These are phyloP conservation scores for Yponomeuta plumbellus DNA, from an alignment of 2,888 invertebrate species.

Conservation along the genomic window DNA sequence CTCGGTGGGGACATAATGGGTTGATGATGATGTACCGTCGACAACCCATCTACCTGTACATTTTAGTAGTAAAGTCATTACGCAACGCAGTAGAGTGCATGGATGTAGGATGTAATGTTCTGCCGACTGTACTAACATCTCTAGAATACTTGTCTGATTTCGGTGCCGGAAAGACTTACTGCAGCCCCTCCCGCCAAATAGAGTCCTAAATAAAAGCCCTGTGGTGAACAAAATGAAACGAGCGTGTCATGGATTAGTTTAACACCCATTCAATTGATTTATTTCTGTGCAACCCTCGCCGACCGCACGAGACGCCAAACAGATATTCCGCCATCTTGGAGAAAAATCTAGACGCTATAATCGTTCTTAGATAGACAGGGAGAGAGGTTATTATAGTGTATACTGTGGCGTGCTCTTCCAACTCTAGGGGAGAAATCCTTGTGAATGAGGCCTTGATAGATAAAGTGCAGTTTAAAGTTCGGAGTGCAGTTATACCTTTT, in stretches of 20 bases:
- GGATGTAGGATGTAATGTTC: too few relatives aligned
- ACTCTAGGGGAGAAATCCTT: neutral
- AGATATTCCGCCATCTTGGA: conserved; percentile 15
- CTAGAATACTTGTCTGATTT: too few relatives aligned
- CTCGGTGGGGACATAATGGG: too few relatives aligned
- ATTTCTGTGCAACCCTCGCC: conserved; percentile 41
- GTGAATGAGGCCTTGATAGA: neutral
- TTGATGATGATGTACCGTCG: too few relatives aligned
- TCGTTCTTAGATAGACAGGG: neutral
- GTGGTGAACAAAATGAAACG: conserved; percentile 39
- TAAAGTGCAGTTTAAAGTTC: neutral
- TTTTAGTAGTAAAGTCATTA: too few relatives aligned
- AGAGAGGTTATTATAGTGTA: neutral
- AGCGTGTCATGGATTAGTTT: conserved; percentile 47
- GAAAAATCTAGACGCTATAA: neutral
- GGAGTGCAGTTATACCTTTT: neutral
- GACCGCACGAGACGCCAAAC: conserved; percentile 30
- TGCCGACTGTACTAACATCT: too few relatives aligned
- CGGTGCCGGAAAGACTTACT: too few relatives aligned
- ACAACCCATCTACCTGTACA: too few relatives aligned
- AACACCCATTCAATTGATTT: conserved; percentile 44
- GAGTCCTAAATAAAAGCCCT: conserved; percentile 13
- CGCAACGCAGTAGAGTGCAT: too few relatives aligned
- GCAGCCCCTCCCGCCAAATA: conserved; percentile 25
- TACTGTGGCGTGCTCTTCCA: neutral